These are phyloP conservation scores for Leptopilina clavipes DNA, from an alignment of 1,140 invertebrate genomes.

Conservation along the genomic window DNA sequence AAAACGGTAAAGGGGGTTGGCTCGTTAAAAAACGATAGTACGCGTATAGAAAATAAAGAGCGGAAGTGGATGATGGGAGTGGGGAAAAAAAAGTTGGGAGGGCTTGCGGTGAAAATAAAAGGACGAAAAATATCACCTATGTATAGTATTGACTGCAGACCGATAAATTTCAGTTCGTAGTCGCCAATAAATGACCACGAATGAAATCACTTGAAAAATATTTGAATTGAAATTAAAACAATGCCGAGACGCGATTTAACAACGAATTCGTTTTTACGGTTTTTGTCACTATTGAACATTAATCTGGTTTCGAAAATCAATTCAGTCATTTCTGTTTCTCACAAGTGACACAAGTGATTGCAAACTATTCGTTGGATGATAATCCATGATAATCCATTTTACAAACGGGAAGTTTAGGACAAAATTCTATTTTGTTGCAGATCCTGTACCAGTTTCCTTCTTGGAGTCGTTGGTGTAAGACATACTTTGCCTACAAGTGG, in stretches of 20 bases:
- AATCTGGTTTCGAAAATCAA: neutral
- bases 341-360: too few relatives aligned
- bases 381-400: too few relatives aligned
- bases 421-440: too few relatives aligned
- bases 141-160: conserved; percentile 4
- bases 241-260: conserved; percentile 21
- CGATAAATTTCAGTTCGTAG: conserved; percentile 29
- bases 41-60: conserved; percentile 23
- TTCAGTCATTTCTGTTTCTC: neutral
- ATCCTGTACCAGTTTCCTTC: too few relatives aligned
- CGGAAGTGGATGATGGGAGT: conserved; percentile 2
- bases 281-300: conserved; percentile 9
- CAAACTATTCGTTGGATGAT: too few relatives aligned
- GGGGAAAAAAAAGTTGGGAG: neutral
- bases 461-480: too few relatives aligned
- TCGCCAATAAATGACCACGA: conserved; percentile 23
- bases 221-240: conserved; percentile 30
- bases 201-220: conserved; percentile 26
- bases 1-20: neutral
- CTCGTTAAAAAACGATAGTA: conserved; percentile 22
- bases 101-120: conserved; percentile 12
- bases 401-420: too few relatives aligned
- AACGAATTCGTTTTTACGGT: neutral
- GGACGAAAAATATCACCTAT: conserved; percentile 5
- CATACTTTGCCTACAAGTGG: too few relatives aligned